Base-by-base conservation (phyloP, 2,797 vertebrate genomes). In the Champsocephalus gunnari region DNA sequence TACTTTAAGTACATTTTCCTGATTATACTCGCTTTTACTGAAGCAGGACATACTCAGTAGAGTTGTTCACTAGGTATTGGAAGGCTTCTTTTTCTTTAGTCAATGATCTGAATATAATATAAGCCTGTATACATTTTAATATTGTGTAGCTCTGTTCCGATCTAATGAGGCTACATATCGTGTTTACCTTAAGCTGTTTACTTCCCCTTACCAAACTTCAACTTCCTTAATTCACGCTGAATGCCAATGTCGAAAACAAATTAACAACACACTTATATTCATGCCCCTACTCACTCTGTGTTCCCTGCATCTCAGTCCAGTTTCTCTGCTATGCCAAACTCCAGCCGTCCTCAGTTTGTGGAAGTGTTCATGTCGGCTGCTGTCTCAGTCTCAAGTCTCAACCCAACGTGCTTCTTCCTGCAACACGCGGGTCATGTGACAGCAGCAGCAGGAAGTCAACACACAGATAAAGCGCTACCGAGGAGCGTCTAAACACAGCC, bases 371-470 rank as follows among this genome's bases (percentile, higher is more conserved):
- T 28, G n/a, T 28, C 16, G 0, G 61, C 24, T 60, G 54, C 57
- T 16, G 48, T 34, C 41, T 2, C 21, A 21, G 21, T 21, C 21
- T 21, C 21, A 21, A 21, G 21, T 21, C 21, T 64, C 58, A 13
- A 19, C 53, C 24, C 38, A 19, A 9, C 14, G 54, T 17, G 44
- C 59, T 81, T 80, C 44, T 87, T 80, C 80, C 82, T 53, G 24
- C 71, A 4, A 32, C 53, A 0, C 43, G 55, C 5, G 28, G 17
- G 82, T 92, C 91, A 91, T 48, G 89, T 93, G 92, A 92, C 88
- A 2, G 0, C 28, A 14, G 65, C 44, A 7, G 45, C 80, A 28
- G 78, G 82, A 86, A 78, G 73, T 62, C 2, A 2, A 55, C 1
- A 71, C 84, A 32, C 73, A 69, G 71, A 61, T 43, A 13, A 19